Percentiles rank a stretch among this genome's conserved stretches.
Conservation (phyloP, 2,797 vertebrate genomes). For the Urocyon cinereoargenteus region DNA sequence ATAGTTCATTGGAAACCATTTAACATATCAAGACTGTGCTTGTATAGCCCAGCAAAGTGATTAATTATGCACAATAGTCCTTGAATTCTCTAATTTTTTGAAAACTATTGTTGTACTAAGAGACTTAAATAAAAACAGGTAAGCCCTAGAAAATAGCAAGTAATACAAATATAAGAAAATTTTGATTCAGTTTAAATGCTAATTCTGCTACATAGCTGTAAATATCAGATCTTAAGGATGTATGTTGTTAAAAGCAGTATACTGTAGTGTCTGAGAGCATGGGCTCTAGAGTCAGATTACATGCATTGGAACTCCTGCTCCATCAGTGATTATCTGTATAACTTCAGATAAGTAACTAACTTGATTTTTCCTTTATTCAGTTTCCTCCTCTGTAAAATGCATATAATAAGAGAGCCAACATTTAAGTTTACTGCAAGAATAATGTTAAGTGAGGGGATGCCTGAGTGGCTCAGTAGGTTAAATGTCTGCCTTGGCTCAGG, state of each 20-base stretch:
- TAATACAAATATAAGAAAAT: background rate
- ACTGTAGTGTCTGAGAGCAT: background rate
- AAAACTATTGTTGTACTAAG: slow-evolving; percentile 48
- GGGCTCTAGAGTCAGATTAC: background rate
- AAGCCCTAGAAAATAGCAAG: background rate
- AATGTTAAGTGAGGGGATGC: background rate
- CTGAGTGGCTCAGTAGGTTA: background rate
- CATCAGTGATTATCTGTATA: background rate
- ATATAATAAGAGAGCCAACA: slow-evolving; percentile 19
- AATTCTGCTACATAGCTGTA: background rate
- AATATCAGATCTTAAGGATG: background rate
- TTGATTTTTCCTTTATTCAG: slow-evolving; percentile 9
- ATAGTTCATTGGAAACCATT: background rate
- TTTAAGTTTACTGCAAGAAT: background rate
- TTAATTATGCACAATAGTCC: background rate
- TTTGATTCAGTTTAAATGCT: background rate
- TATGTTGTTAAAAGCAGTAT: background rate
- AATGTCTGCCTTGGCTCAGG: background rate
- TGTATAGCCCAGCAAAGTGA: background rate
- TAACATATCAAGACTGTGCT: background rate
- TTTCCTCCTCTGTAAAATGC: slow-evolving; percentile 2
- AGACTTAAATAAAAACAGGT: slow-evolving; percentile 20
- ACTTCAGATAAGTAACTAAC: background rate
- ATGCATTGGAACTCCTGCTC: background rate
- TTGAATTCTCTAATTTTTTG: slow-evolving; percentile 38